Conservation (phyloP, 1,140 invertebrate species). For the Myzus persicae region DNA sequence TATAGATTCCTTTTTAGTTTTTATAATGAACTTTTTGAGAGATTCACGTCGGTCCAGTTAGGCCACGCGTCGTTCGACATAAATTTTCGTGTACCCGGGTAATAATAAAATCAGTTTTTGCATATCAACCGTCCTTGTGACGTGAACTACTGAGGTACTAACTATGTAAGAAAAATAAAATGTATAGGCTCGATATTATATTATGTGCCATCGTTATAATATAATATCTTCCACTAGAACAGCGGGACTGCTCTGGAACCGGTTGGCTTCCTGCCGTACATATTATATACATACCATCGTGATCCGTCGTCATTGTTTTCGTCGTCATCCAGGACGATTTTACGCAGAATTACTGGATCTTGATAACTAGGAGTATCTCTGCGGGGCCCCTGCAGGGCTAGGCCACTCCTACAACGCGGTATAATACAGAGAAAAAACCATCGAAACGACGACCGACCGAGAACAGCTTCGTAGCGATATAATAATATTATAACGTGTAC, state of each 20-base stretch:
- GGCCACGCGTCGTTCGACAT: neutral
- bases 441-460: neutral
- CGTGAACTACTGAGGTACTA: too few relatives aligned
- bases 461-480: neutral
- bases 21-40: neutral
- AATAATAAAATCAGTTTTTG: neutral
- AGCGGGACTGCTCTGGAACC: neutral
- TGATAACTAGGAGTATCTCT: neutral
- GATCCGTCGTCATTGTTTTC: slow-evolving; percentile 9
- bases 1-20: neutral
- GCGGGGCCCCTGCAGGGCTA: slow-evolving; percentile 22
- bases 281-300: neutral
- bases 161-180: neutral
- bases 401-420: neutral
- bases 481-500: neutral
- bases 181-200: neutral
- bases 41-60: neutral
- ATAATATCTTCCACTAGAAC: neutral
- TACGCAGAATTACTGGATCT: slow-evolving; percentile 34
- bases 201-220: neutral
- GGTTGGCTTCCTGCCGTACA: neutral
- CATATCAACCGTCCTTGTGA: neutral
- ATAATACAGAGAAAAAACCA: neutral
- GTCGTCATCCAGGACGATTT: neutral
- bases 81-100: neutral